Percentiles rank a stretch among this genome's conserved stretches.
These are phyloP conservation scores for Myotis pilosus DNA, from an alignment of 2,797 vertebrate species.

Conservation along the genomic window DNA sequence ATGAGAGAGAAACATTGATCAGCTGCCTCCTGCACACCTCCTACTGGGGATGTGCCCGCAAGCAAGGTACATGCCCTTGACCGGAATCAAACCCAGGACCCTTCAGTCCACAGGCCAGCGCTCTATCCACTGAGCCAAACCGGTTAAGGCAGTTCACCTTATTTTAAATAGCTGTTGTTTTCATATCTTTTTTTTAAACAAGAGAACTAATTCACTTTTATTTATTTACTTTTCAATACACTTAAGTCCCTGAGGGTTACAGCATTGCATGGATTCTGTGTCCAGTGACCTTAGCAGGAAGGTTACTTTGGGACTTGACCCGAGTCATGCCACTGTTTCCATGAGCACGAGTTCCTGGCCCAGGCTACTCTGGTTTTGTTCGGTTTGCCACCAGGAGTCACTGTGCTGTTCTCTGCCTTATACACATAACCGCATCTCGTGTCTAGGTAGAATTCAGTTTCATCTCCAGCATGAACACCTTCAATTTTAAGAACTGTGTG, in stretches of 20 bases:
- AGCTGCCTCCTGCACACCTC: too few relatives aligned
- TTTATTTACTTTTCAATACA: neutral
- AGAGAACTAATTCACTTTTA: neutral
- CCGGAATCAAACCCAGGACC: too few relatives aligned
- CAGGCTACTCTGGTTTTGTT: neutral
- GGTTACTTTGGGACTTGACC: neutral
- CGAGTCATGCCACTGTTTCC: neutral
- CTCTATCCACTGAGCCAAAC: too few relatives aligned
- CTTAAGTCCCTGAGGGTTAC: neutral
- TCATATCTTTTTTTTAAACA: neutral
- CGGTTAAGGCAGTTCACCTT: neutral
- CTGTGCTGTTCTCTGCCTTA: neutral
- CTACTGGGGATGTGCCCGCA: too few relatives aligned
- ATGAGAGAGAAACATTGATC: too few relatives aligned
- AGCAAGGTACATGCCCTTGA: too few relatives aligned
- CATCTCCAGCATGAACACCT: neutral
- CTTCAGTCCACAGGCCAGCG: too few relatives aligned
- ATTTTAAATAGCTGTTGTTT: slow-evolving; percentile 19
- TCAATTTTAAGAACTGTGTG: neutral
- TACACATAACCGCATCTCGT: neutral
- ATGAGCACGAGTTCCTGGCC: neutral
- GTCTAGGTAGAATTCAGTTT: neutral
- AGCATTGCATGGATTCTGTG: neutral
- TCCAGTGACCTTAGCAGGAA: neutral
- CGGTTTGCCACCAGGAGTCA: neutral